Conservation (phyloP, 2,888 invertebrate species). For the Artemia sinica region DNA sequence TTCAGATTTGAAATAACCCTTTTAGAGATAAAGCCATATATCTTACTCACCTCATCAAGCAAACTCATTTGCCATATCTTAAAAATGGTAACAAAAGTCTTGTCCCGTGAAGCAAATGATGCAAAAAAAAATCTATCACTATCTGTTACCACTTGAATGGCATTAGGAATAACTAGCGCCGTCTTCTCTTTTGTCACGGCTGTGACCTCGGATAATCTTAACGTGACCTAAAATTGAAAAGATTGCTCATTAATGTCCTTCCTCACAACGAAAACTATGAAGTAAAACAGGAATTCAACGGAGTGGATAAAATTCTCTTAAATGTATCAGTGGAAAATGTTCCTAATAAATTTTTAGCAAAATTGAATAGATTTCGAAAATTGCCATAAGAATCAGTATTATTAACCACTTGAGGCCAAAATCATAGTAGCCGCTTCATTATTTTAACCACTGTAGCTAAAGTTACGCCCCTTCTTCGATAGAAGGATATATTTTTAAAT, state of each 20-base stretch:
- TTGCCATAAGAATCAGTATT: too few species aligned
- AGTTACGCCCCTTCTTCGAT: too few species aligned
- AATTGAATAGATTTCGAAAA: too few species aligned
- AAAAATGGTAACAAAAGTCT: conserved; percentile 86
- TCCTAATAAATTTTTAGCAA: too few species aligned
- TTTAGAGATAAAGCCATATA: neutral
- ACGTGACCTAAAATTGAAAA: conserved; percentile 39
- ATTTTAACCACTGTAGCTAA: too few species aligned
- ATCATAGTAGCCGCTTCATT: too few species aligned
- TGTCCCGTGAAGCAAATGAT: conserved; percentile 82
- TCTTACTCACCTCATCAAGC: conserved; percentile 49
- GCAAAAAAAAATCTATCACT: conserved; percentile 80
- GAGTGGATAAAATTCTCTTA: too few species aligned
- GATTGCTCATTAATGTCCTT: conserved; percentile 3
- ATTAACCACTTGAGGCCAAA: too few species aligned
- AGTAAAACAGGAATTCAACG: too few species aligned
- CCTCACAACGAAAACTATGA: too few species aligned
- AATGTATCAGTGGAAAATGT: too few species aligned
- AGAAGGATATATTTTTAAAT: too few species aligned
- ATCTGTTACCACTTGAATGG: conserved; percentile 65
- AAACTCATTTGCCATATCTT: conserved; percentile 89
- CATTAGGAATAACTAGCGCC: conserved; percentile 85
- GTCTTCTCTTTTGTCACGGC: conserved; percentile 89
- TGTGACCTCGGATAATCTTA: conserved; percentile 76
- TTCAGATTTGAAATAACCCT: neutral